These are phyloP conservation scores for Bradysia coprophila DNA, from an alignment of 1,140 invertebrate species.

Conservation along the genomic window DNA sequence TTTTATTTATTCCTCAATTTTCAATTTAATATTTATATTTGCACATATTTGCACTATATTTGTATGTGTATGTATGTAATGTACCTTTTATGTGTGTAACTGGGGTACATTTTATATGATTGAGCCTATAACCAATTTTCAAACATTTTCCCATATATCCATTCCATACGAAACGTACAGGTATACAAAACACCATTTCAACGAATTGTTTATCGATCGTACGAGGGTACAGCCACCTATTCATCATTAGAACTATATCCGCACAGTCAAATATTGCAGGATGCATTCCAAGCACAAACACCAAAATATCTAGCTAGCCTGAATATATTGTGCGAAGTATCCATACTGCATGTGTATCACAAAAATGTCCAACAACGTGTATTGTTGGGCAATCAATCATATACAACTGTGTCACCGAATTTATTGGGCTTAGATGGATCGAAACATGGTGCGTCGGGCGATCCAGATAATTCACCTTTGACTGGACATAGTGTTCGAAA, in stretches of 20 bases:
- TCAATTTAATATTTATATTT: background rate
- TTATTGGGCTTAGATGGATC: slow-evolving; percentile 20
- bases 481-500: slow-evolving; percentile 9
- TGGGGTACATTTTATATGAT: background rate
- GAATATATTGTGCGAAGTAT: slow-evolving; percentile 17
- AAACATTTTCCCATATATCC: background rate
- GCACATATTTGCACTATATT: background rate
- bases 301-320: slow-evolving; percentile 20
- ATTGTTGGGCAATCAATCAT: slow-evolving; percentile 12
- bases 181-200: slow-evolving; percentile 19
- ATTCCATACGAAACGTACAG: slow-evolving; percentile 7
- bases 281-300: slow-evolving; percentile 16
- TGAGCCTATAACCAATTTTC: background rate
- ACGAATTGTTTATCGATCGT: slow-evolving; percentile 17
- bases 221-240: slow-evolving; percentile 18
- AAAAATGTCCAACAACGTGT: slow-evolving; percentile 20
- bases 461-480: slow-evolving; percentile 22
- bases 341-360: slow-evolving; percentile 20
- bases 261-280: slow-evolving; percentile 19
- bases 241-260: slow-evolving; percentile 19
- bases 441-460: slow-evolving; percentile 17
- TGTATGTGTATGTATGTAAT: too few species aligned
- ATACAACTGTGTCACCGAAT: slow-evolving; percentile 21
- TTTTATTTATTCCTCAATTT: background rate
- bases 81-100: too few species aligned